A percentile compares a stretch with the other conserved stretches of the same genome.
Conservation (phyloP, 2,113 vertebrate genomes). For the Vanacampus margaritifer region DNA sequence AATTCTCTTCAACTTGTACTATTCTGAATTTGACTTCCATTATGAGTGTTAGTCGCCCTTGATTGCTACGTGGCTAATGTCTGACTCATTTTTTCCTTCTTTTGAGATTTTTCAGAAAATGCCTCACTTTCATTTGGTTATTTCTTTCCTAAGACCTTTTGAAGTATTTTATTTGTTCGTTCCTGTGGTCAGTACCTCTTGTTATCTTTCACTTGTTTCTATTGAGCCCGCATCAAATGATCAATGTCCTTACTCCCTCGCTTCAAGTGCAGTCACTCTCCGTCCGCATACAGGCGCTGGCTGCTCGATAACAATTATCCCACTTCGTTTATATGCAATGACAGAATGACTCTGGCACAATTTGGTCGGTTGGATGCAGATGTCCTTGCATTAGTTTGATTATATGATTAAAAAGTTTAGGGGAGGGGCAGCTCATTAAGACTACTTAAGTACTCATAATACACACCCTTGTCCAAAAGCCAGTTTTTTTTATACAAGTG, state of each 20-base stretch:
- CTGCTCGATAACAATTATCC: constrained; percentile 36
- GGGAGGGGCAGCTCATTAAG: neutral
- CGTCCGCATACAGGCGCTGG: neutral
- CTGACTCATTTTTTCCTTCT: neutral
- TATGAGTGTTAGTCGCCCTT: neutral
- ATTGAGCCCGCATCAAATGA: constrained; percentile 12
- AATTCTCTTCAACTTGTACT: neutral
- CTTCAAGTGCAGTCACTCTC: constrained; percentile 19
- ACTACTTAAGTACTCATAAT: neutral
- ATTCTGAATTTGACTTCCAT: neutral
- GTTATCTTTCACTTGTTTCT: constrained; percentile 31
- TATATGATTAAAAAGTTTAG: neutral
- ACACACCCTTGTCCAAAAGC: neutral
- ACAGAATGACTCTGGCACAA: neutral
- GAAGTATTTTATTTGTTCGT: constrained; percentile 20
- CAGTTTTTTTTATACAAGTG: neutral
- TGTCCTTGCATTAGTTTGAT: neutral
- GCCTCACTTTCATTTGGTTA: neutral
- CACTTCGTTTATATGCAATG: constrained; percentile 27
- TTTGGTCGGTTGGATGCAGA: neutral
- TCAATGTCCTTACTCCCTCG: constrained; percentile 36
- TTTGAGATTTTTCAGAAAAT: neutral
- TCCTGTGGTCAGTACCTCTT: constrained; percentile 29
- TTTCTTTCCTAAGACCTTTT: neutral
- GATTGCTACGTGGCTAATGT: too few species aligned